Conservation (phyloP, 2,113 vertebrate genomes). For the Tauraco erythrolophus region DNA sequence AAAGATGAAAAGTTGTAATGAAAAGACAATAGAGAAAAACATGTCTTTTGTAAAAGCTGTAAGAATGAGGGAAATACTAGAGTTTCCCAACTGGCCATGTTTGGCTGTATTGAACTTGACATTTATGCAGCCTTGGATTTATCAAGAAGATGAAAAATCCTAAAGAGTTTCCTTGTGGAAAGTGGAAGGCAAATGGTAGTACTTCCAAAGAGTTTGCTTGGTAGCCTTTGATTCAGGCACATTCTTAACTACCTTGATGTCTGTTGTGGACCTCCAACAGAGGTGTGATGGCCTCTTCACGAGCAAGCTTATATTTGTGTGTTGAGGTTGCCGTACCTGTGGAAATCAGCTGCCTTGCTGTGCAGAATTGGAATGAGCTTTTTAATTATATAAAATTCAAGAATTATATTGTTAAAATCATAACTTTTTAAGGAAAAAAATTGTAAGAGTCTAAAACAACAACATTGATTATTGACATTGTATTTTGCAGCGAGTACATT, state of each 20-base stretch:
- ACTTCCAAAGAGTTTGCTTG: neutral
- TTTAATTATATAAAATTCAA: neutral
- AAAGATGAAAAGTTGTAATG: neutral
- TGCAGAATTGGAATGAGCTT: neutral
- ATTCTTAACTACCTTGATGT: neutral
- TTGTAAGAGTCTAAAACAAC: neutral
- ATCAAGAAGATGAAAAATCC: neutral
- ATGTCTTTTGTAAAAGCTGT: neutral
- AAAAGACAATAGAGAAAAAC: neutral
- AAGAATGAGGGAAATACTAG: neutral
- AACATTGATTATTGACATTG: neutral
- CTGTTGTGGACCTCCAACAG: neutral
- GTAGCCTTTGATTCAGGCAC: neutral
- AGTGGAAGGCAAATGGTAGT: rapidly evolving
- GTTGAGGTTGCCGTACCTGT: neutral
- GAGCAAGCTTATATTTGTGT: neutral
- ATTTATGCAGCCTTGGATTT: neutral
- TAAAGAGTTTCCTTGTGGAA: neutral
- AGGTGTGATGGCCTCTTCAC: too few relatives aligned
- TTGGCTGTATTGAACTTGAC: neutral
- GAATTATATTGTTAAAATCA: neutral
- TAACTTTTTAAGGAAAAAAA: neutral
- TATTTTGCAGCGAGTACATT: neutral
- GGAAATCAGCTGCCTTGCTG: neutral
- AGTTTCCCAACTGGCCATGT: neutral